Evolutionary conservation across 1,140 invertebrate genomes (phyloP), one percentile per base, ranked within the genome.

Genomic region (Teleopsis dalmanni): DNA sequence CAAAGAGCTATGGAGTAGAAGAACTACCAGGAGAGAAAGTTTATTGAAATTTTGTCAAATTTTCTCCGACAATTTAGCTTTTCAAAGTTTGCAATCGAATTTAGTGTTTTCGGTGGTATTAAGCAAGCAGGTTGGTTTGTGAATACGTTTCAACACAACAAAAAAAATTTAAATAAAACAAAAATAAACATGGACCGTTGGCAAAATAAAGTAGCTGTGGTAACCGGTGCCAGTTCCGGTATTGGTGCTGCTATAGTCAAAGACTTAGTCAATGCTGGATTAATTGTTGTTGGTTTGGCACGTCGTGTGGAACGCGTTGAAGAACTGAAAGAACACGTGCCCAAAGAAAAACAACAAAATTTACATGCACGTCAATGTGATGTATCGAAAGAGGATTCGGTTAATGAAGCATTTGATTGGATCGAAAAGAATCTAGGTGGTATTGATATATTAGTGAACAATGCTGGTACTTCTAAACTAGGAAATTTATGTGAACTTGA

Each of bases 371-470:
- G 76, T 13, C 57, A 75, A 49, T 81, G 78, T 58, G 85, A 88
- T 60, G 55, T 88, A 0, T 70, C 70, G 0, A 77, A 80, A 14
- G 74, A 81, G 56, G 73, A 79, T 8, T 78, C 85, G 1, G 77
- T 88, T 25, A 54, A 77, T 10, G 59, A 67, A 11, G 76, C 82
- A 34, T 88, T 88, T 58, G 55, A 76, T 47, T 79, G 76, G 75
- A 73, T 79, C n/a, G 72, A 78, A 31, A 62, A 73, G 2, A 74
- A 75, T 2, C 70, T 81, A 16, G 81, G 80, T 4, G 78, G 80
- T 3, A 69, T 84, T 1, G 79, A 86, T 57, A 67, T 88, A 3
- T 71, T 85, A 26, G 70, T 88, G 23, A 88, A 88, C 60, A 85
- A 83, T 61, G 84, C 85, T 7, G 85, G 81, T 0, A 54, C 80